Percentiles rank a stretch among this genome's conserved stretches.
phyloP scores from a whole-genome alignment of 1,140 invertebrate species.

The Chironomus tepperi region DNA sequence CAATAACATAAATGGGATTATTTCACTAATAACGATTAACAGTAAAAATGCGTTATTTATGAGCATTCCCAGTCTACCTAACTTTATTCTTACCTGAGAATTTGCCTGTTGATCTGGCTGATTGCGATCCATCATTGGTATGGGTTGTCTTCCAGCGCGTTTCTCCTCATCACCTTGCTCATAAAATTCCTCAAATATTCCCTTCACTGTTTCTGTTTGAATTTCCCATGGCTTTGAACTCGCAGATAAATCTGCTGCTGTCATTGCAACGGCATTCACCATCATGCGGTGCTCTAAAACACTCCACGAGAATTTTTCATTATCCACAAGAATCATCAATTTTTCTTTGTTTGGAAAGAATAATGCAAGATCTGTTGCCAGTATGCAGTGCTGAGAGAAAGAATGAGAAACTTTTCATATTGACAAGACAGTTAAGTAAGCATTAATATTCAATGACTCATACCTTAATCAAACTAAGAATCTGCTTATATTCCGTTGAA shows the following conservation, averaged over 20 bases:
- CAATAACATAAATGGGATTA: too few species aligned
- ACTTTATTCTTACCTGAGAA: conserved; percentile 50
- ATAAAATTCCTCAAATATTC: conserved; percentile 82
- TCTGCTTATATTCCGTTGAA: conserved; percentile 67
- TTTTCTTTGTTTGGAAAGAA: conserved; percentile 70
- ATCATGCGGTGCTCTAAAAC: conserved; percentile 52
- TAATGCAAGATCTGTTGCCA: conserved; percentile 72
- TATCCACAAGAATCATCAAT: conserved; percentile 49
- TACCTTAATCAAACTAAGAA: conserved; percentile 41
- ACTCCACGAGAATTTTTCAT: conserved; percentile 52
- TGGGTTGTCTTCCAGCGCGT: conserved; percentile 55
- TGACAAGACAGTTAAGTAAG: not conserved
- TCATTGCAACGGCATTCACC: conserved; percentile 70
- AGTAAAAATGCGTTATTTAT: too few species aligned
- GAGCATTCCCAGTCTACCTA: too few species aligned
- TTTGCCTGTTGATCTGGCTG: conserved; percentile 62
- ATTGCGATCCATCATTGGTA: conserved; percentile 75
- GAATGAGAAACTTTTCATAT: not conserved
- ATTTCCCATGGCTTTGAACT: conserved; percentile 75
- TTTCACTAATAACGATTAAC: too few species aligned
- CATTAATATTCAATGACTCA: not conserved
- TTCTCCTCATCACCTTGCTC: conserved; percentile 69
- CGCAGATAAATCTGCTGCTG: conserved; percentile 71
- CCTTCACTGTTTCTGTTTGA: conserved; percentile 69
- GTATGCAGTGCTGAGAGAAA: conserved; percentile 62